Evolutionary conservation across 2,888 invertebrate genomes (phyloP), one percentile per base, ranked within the genome.

Genomic region (Aelia acuminata): DNA sequence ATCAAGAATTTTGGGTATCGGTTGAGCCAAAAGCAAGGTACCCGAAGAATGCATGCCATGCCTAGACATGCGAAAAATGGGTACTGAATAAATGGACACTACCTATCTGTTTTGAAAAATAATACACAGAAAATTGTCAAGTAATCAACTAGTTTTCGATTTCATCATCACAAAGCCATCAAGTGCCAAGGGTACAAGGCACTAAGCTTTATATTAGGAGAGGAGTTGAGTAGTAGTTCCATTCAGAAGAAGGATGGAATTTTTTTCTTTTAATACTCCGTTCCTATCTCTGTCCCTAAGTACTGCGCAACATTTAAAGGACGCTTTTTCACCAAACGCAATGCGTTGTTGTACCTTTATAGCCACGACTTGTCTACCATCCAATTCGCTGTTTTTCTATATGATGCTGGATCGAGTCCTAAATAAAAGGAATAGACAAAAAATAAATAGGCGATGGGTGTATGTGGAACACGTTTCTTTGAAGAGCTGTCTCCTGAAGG

Each of bases 391-490:
- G 31, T 70, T 70, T 70, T 70, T 70, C 35, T 70, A 18, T 35
- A 1, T 5, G 5, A 26, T 0, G 63, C 18, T 70, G 63, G 13
- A 35, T 70, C 20, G 35, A 70, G 63, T 18, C 18, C 63, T 20
- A 35, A 70, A 35, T 35, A 70, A 70, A 70, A 70, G 31, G 18
- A 70, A 70, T 20, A 20, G 63, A 31, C 43, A 80, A 80, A 80
- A 80, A 80, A n/a, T n/a, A n/a, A 80, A 80, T 15, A 22, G 43
- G n/a, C 3, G 10, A 80, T 80, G 80, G 43, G 18, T 43, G 80
- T 80, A 80, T 43, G 80, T 80, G 43, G 75, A 22, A 75, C 75
- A 75, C 22, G 75, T 80, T 80, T 80, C 80, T 80, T 80, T 80
- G 80, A 80, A 80, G 80, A 80, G 43, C 2, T 39, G 39, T 39